Evolutionary conservation across 2,888 invertebrate species (phyloP).

Genomic region (Linnaemya tessellans): DNA sequence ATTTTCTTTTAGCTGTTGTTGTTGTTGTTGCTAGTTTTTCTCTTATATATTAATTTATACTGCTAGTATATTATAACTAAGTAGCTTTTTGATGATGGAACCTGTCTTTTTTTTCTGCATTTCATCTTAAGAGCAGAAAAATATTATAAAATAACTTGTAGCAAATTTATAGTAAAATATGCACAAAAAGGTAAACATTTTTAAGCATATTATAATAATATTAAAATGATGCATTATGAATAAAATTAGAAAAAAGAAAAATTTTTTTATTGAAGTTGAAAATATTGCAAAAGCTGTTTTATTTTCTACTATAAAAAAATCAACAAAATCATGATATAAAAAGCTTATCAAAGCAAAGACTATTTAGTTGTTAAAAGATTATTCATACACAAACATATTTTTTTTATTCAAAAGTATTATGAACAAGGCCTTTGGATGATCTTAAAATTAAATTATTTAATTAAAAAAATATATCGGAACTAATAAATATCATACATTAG

Average conservation of each 20-base stretch:
- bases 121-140: neutral
- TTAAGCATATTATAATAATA: conserved; percentile 60
- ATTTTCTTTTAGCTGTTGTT: conserved; percentile 17
- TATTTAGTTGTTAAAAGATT: neutral
- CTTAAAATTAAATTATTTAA: neutral
- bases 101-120: conserved; percentile 6
- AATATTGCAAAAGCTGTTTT: neutral
- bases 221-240: conserved; percentile 59
- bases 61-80: conserved; percentile 40
- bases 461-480: too few relatives aligned
- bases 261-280: conserved; percentile 29
- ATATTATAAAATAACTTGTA: conserved; percentile 23
- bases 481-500: too few relatives aligned
- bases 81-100: conserved; percentile 59
- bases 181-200: conserved; percentile 62
- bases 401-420: neutral
- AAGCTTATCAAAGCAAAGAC: conserved; percentile 21
- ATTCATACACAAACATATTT: neutral
- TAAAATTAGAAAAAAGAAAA: neutral
- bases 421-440: neutral
- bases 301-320: neutral
- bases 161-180: conserved; percentile 49
- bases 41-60: conserved; percentile 56
- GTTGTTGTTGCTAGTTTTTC: conserved; percentile 32
- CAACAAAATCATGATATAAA: neutral